Evolutionary conservation across 2,113 vertebrate genomes (phyloP).

Genomic region (Chionis minor): DNA sequence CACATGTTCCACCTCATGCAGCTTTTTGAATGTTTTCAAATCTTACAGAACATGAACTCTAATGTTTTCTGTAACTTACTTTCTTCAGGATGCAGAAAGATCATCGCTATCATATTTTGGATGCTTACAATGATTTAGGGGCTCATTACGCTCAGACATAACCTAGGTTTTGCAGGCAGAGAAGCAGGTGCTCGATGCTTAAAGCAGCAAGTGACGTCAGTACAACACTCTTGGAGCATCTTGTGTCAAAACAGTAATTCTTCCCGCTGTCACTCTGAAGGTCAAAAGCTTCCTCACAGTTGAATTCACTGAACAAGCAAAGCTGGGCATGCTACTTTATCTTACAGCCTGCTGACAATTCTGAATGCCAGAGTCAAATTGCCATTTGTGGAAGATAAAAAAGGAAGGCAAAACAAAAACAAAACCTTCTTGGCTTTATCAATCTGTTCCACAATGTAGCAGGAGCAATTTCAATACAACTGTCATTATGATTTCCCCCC

Average conservation of each 20-base stretch:
- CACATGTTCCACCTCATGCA: neutral
- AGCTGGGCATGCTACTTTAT: neutral
- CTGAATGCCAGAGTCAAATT: constrained; percentile 25
- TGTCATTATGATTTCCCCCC: neutral
- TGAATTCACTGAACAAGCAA: neutral
- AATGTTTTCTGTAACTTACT: neutral
- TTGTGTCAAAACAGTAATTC: neutral
- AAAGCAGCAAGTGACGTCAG: neutral
- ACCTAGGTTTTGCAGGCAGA: neutral
- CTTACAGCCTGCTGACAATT: constrained; percentile 1
- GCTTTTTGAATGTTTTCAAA: neutral
- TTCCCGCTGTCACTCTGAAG: constrained; percentile 27
- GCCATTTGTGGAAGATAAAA: constrained; percentile 24
- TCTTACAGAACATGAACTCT: neutral
- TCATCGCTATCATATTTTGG: neutral
- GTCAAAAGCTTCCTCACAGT: constrained; percentile 17
- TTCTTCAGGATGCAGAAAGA: neutral
- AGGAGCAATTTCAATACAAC: neutral
- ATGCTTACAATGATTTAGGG: neutral
- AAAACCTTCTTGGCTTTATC: neutral
- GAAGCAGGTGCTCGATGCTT: neutral
- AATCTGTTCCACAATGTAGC: neutral
- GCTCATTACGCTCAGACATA: neutral
- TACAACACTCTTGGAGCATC: neutral
- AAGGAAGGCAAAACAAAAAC: constrained; percentile 33